Base-by-base conservation (phyloP, 2,113 vertebrate species). In the Cyprinus carpio region DNA sequence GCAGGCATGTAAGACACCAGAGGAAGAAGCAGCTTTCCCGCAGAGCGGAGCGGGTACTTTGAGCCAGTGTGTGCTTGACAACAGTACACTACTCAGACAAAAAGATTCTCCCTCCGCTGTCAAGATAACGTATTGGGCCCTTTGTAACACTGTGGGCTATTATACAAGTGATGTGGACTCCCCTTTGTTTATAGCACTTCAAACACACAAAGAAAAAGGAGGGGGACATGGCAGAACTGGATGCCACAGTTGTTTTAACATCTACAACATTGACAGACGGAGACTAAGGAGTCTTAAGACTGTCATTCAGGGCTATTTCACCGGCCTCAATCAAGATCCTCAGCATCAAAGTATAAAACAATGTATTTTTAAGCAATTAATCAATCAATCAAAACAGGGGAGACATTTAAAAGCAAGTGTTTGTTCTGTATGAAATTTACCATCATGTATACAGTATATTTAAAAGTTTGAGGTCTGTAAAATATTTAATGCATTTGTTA, bases 81-180 rank as follows among this genome's bases (percentile, higher is more conserved):
- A 87, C 86, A 89, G 84, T 87, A 84, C 88, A 77, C 46, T 43
- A 85, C 74, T 18, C 62, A 93, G 90, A 93, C 91, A 93, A 94
- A 93, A 91, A 88, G 43, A 87, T 82, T 86, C 91, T 85, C 90
- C 87, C 86, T 88, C 62, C 85, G 43, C 91, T 92, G 92, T 94
- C 93, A 91, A 93, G 93, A 94, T 93, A 93, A 93, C 83, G 87
- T 87, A 90, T 86, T 87, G 58, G 89, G 64, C 82, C 84, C 92
- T 88, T 91, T 92, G 93, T 92, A 91, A 90, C 88, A 88, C 90
- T 90, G 88, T 67, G 71, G 82, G 89, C 92, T 91, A 92, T 93
- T 93, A 93, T 92, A 89, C 54, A 80, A 29, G 49, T 81, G 60
- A 78, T 64, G 88, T 88, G 60, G 77, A 80, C 88, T 71, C 77